A percentile compares a stretch with the other conserved stretches of the same genome.
Evolutionary conservation across 2,113 vertebrate species (phyloP).

Genomic region (Ahaetulla prasina): DNA sequence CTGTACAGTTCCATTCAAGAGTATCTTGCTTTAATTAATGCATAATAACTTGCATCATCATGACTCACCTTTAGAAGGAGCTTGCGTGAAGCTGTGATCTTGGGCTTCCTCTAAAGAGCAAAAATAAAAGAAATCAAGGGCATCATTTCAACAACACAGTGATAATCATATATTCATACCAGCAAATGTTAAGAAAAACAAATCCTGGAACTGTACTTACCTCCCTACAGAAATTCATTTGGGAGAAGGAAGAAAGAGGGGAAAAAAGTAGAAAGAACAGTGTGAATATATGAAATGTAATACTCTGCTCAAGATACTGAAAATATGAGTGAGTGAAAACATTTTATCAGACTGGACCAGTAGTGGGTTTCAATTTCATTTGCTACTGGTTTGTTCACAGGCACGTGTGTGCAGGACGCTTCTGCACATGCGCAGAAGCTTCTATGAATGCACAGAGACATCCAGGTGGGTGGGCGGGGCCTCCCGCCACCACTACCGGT

Average conservation of each 20-base stretch:
- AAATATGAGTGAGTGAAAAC: neutral
- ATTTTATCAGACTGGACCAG: neutral
- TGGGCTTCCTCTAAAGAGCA: conserved; percentile 78
- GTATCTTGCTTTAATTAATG: neutral
- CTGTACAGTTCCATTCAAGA: neutral
- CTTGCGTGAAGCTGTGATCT: conserved; percentile 93
- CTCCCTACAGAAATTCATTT: conserved; percentile 56
- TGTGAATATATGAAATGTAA: neutral
- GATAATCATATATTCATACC: neutral
- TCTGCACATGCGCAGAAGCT: too few species aligned
- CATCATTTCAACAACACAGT: conserved; percentile 18
- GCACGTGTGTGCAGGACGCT: too few species aligned
- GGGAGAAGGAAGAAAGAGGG: neutral
- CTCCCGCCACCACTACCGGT: too few species aligned
- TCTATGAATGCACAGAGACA: too few species aligned
- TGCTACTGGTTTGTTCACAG: too few species aligned
- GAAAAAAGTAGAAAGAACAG: neutral
- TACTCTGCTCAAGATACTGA: neutral
- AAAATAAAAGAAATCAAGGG: neutral
- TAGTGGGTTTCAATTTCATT: too few species aligned
- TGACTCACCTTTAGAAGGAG: conserved; percentile 85
- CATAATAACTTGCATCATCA: conserved; percentile 31
- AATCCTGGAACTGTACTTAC: conserved; percentile 54
- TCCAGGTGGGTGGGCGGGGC: too few species aligned
- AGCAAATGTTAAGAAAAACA: rapidly evolving